Base-by-base conservation (phyloP, 1,140 invertebrate genomes). In the Scaptomyza pallida region DNA sequence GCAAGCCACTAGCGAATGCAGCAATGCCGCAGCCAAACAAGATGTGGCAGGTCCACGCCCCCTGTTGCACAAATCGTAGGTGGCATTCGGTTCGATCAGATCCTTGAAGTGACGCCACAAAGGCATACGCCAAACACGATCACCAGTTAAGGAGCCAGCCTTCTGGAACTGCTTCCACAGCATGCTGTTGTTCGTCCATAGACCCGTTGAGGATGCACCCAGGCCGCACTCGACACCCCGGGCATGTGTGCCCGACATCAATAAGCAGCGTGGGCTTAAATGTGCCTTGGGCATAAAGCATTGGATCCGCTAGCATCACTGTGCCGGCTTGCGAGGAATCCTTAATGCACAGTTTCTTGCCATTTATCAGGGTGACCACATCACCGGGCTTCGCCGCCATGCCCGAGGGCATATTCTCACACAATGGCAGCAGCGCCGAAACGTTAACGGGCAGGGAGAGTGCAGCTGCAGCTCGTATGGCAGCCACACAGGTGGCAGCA, bases 321-420 rank as follows among this genome's bases (percentile, higher is more conserved):
- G 97, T 92, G 1, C 97, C 97, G 90, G 98, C 97, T 19, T 95
- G 94, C 91, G 97, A 96, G 1, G 97, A 97, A 79, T 98, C 97
- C 82, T 51, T 68, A 10, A 98, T 93, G 54, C 95, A 94, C 78
- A 98, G 95, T 2, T 95, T 95, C 90, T 96, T 97, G 5, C 96
- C 97, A 90, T 97, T 97, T 92, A 95, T 95, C n/a, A 96, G 95
- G 12, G 91, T 93, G 0, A 98, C 93, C 0, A 98, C 93, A 92
- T 98, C 97, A 5, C 97, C 97, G 5, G 97, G 97, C 91, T 97
- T 97, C 0, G 94, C 95, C 0, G 97, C 97, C 68, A 90, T 93
- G 13, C 96, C 96, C 52, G 95, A 95, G 1, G 97, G 95, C 93
- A 98, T 93, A 90, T 98, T 98, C 92, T 98, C 97, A 89, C 94